Conservation (phyloP, 2,113 vertebrate genomes). For the Trinectes maculatus region DNA sequence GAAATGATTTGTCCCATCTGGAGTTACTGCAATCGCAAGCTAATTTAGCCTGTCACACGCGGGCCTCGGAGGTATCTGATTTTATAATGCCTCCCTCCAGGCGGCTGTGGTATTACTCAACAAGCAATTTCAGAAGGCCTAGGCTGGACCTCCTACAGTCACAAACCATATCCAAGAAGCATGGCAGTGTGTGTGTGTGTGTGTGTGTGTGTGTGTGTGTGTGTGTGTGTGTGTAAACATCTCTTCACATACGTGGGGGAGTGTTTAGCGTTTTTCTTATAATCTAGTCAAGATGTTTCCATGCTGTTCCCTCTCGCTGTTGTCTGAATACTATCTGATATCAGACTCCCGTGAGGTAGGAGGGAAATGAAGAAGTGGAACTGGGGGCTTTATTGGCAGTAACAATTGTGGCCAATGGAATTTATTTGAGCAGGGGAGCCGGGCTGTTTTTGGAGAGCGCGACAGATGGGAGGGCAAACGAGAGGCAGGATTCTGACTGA, state of each 20-base stretch:
- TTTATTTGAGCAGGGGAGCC: background rate
- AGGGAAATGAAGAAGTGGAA: constrained; percentile 7
- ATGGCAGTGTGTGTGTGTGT: background rate
- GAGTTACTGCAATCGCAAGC: constrained; percentile 34
- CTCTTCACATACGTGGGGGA: constrained; percentile 38
- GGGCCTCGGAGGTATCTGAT: constrained; percentile 47
- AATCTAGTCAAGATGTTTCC: constrained; percentile 48
- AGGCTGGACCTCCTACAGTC: constrained; percentile 54
- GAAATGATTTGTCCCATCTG: constrained; percentile 34
- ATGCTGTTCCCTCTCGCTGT: constrained; percentile 15
- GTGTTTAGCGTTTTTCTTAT: constrained; percentile 14
- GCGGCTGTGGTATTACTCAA: constrained; percentile 69
- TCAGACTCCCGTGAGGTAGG: constrained; percentile 2
- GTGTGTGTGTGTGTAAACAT: constrained; percentile 42
- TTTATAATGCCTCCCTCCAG: constrained; percentile 58
- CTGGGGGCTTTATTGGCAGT: constrained; percentile 6
- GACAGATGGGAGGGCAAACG: background rate
- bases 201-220: background rate
- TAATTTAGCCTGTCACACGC: constrained; percentile 54
- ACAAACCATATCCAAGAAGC: constrained; percentile 44
- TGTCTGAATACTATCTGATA: constrained; percentile 24
- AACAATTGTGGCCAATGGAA: background rate
- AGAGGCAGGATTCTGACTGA: background rate
- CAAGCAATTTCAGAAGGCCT: constrained; percentile 63
- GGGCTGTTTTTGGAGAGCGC: background rate